phyloP scores from a whole-genome alignment of 2,888 invertebrate species.

The Carterocephalus palaemon region DNA sequence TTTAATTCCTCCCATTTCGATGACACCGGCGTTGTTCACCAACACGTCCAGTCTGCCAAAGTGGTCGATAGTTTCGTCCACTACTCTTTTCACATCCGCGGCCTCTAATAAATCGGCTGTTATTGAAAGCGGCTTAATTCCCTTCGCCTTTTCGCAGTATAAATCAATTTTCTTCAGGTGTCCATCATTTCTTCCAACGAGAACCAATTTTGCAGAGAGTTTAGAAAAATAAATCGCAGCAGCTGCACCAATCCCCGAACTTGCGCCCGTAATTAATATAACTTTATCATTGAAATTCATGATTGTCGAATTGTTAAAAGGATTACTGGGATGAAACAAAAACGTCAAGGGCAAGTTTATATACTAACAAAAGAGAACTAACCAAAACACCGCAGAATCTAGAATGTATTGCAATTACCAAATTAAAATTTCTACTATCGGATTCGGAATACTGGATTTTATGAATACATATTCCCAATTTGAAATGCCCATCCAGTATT shows the following conservation, averaged over 20 bases:
- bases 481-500: too few species aligned
- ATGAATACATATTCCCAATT: too few species aligned
- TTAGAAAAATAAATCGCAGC: conserved; percentile 83
- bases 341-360: too few species aligned
- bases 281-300: conserved; percentile 82
- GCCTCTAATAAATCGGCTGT: conserved; percentile 84
- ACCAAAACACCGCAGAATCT: not conserved
- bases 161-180: conserved; percentile 58
- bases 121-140: conserved; percentile 75
- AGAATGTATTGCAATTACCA: too few species aligned
- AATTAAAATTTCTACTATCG: too few species aligned
- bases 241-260: conserved; percentile 86
- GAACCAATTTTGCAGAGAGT: conserved; percentile 80
- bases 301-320: conserved; percentile 21
- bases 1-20: conserved; percentile 88
- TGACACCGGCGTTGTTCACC: conserved; percentile 91
- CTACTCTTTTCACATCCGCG: conserved; percentile 80
- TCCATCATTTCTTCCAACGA: conserved; percentile 75
- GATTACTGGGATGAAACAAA: too few species aligned
- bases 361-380: not conserved
- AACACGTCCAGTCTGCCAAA: conserved; percentile 86
- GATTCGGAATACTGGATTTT: too few species aligned
- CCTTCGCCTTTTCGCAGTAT: conserved; percentile 78
- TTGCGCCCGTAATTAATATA: conserved; percentile 83
- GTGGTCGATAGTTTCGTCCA: conserved; percentile 83